Base-by-base conservation (phyloP, 1,140 invertebrate species). In the Bombus waltoni region DNA sequence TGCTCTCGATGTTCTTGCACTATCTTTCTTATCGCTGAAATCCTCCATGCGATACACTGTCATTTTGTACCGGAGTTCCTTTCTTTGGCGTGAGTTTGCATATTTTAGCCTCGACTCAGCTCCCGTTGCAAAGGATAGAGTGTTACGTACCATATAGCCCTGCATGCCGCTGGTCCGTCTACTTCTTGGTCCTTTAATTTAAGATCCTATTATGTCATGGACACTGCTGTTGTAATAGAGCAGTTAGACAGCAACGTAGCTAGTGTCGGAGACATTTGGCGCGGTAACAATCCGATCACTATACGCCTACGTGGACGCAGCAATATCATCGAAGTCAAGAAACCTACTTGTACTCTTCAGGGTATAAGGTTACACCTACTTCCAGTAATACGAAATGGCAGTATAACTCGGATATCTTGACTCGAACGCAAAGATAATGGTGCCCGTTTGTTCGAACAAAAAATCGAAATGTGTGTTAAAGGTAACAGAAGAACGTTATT, bases 181-280 rank as follows among this genome's bases (percentile, higher is more conserved):
- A 32, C 44, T 32, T 35, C 44, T 32, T 35, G 28, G 38, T 25
- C 18, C 40, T 78, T 68, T 65, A 44, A 53, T 70, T 66, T 65
- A 32, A 66, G 32, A 18, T 15, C 13, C n/a, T 32, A 15, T 4
- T 32, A 6, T 32, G n/a, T 32, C 62, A 15, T 32, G 62, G n/a
- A 15, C 13, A 15, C 62, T 53, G 78, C 62, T 32, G 57, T 66
- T 59, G 81, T 83, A 89, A 89, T 83, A 32, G 80, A 70, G 80
- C 68, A 80, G 83, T 79, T 53, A 84, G 71, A 87, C 44, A 53
- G 62, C 66, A 70, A 66, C 78, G 84, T 22, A 68, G 40, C 65
- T 87, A 89, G 83, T 89, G 79, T 82, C 68, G 53, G 65, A 74
- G 62, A 66, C 40, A 89, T 89, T 89, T 85, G 78, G 85, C 71